Conservation (phyloP, 2,797 vertebrate species). For the Catharus ustulatus region DNA sequence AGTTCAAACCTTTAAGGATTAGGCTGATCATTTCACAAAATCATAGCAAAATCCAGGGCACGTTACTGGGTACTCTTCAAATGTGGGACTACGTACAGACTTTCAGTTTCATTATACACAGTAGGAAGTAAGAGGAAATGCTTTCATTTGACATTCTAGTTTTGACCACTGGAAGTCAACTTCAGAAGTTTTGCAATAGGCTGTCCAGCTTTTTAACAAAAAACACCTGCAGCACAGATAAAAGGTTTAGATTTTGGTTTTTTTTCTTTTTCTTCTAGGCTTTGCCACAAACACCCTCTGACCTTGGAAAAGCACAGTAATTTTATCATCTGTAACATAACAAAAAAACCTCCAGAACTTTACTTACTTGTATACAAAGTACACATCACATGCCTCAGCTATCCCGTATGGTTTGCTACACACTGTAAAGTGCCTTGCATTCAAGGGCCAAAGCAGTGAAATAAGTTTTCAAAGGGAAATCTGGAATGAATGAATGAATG, state of each 20-base stretch:
- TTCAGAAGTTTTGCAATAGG: neutral
- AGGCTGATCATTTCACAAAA: neutral
- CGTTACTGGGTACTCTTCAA: neutral
- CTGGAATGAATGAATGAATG: neutral
- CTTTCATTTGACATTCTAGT: neutral
- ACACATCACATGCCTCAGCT: neutral
- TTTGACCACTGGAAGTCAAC: neutral
- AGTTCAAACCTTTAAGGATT: neutral
- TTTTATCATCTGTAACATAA: neutral
- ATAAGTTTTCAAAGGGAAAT: neutral
- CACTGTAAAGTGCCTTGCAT: neutral
- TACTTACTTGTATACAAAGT: neutral
- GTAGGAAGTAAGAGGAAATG: neutral
- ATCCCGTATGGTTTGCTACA: neutral
- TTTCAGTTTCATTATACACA: neutral
- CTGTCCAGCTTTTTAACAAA: neutral
- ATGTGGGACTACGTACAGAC: neutral
- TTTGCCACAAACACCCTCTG: neutral
- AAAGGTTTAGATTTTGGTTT: neutral
- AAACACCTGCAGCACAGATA: neutral
- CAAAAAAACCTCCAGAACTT: neutral
- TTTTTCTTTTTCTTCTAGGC: neutral
- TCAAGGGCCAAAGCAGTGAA: neutral
- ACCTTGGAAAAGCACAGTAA: neutral
- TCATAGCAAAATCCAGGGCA: neutral